phyloP scores from a whole-genome alignment of 2,113 vertebrate genomes.

The Neofelis nebulosa region DNA sequence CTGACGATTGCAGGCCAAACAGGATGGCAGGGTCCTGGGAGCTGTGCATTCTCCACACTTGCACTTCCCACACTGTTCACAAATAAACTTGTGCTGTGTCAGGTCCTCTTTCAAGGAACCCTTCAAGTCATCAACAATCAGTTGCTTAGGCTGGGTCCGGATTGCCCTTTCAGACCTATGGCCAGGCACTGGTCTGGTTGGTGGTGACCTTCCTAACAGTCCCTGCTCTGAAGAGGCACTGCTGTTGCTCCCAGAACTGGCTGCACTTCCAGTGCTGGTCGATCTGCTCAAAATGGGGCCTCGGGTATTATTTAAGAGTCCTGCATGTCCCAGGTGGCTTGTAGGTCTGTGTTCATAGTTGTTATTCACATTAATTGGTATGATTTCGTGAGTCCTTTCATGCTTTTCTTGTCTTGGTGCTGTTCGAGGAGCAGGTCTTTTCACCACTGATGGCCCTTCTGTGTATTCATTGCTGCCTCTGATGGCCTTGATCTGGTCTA shows the following conservation, averaged over 20 bases:
- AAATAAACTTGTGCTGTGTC: conserved; percentile 94
- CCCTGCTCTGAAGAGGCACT: conserved; percentile 96
- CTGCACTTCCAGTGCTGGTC: conserved; percentile 95
- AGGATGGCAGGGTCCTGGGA: conserved; percentile 93
- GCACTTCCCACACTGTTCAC: conserved; percentile 96
- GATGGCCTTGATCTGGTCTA: conserved; percentile 98
- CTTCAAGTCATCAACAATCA: conserved; percentile 90
- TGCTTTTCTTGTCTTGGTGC: conserved; percentile 93
- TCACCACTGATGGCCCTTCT: conserved; percentile 93
- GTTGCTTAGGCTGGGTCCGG: conserved; percentile 93
- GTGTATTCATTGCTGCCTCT: conserved; percentile 98
- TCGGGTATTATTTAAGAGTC: conserved; percentile 81
- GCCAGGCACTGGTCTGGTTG: conserved; percentile 82
- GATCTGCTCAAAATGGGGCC: conserved; percentile 93
- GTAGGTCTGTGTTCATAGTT: conserved; percentile 89
- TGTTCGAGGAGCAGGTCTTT: conserved; percentile 86
- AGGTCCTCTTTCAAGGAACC: conserved; percentile 89
- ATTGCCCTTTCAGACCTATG: conserved; percentile 87
- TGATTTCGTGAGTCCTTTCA: conserved; percentile 96
- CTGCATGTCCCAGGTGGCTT: conserved; percentile 79
- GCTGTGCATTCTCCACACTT: conserved; percentile 96
- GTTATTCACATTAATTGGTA: conserved; percentile 96
- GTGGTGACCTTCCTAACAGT: conserved; percentile 90
- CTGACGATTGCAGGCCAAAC: conserved; percentile 94
- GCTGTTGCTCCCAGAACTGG: conserved; percentile 95